Evolutionary conservation across 2,888 invertebrate species (phyloP).

Genomic region (Diadegma fenestrale): DNA sequence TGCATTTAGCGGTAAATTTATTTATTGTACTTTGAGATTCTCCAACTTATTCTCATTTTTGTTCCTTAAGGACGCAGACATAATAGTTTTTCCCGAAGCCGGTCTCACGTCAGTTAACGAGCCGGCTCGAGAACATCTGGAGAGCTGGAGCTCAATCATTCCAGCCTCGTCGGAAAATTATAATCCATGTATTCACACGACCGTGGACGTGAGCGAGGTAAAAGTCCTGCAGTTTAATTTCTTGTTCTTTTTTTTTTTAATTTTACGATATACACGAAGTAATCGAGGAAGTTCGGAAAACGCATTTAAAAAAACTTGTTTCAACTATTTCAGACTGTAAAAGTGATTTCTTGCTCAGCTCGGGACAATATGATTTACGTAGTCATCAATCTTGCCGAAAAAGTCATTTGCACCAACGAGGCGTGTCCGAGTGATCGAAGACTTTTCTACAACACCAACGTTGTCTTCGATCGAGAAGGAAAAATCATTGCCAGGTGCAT

Average conservation of each 20-base stretch:
- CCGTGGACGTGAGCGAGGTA: constrained; percentile 70
- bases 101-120: constrained; percentile 79
- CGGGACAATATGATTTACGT: constrained; percentile 83
- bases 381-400: constrained; percentile 86
- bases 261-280: not conserved
- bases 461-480: constrained; percentile 86
- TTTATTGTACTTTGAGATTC: not conserved
- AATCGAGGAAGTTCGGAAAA: not conserved
- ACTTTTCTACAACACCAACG: constrained; percentile 86
- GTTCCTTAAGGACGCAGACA: constrained; percentile 85
- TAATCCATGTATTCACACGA: constrained; percentile 72
- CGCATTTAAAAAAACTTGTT: not conserved
- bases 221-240: not conserved
- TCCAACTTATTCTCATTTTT: not conserved
- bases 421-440: constrained; percentile 79
- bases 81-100: constrained; percentile 87
- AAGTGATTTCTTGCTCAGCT: constrained; percentile 85
- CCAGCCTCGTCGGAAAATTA: constrained; percentile 72
- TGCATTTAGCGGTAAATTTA: no score
- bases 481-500: constrained; percentile 85
- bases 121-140: constrained; percentile 75
- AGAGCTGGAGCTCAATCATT: constrained; percentile 73
- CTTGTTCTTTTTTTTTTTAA: not conserved
- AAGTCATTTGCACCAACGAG: constrained; percentile 77
- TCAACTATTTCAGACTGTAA: constrained; percentile 78